Percentiles rank a stretch among this genome's conserved stretches.
Evolutionary conservation across 2,113 vertebrate species (phyloP).

Genomic region (Picathartes gymnocephalus): DNA sequence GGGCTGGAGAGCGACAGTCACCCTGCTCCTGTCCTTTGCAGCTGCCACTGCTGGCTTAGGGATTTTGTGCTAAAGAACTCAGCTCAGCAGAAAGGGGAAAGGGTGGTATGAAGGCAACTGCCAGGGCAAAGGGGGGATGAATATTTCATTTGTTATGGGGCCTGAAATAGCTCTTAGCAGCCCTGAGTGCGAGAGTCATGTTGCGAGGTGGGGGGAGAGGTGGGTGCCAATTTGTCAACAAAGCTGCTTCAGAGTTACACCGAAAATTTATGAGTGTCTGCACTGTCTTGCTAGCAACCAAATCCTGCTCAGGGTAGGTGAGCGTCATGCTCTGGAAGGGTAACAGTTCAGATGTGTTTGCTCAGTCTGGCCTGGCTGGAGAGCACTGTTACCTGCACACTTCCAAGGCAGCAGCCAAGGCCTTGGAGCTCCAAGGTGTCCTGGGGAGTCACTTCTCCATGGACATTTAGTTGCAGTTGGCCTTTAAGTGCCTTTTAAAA

Average conservation of each 20-base stretch:
- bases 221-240: constrained; percentile 56
- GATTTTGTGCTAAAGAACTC: background rate
- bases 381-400: background rate
- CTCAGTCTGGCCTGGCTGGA: background rate
- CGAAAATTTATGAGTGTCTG: constrained; percentile 31
- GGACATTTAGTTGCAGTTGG: background rate
- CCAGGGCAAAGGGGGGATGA: constrained; percentile 18
- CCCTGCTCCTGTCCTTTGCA: background rate
- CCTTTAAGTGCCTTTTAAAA: background rate
- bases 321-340: background rate
- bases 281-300: background rate
- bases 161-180: constrained; percentile 47
- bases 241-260: constrained; percentile 1
- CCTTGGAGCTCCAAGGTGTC: background rate
- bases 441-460: background rate
- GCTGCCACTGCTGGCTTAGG: background rate
- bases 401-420: background rate
- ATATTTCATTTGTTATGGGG: constrained; percentile 51
- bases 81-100: background rate
- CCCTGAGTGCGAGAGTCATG: background rate
- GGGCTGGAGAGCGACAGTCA: background rate
- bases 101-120: background rate
- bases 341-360: background rate
- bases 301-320: background rate
- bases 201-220: background rate